Conservation (phyloP, 2,797 vertebrate species). For the Fistularia commersonii region DNA sequence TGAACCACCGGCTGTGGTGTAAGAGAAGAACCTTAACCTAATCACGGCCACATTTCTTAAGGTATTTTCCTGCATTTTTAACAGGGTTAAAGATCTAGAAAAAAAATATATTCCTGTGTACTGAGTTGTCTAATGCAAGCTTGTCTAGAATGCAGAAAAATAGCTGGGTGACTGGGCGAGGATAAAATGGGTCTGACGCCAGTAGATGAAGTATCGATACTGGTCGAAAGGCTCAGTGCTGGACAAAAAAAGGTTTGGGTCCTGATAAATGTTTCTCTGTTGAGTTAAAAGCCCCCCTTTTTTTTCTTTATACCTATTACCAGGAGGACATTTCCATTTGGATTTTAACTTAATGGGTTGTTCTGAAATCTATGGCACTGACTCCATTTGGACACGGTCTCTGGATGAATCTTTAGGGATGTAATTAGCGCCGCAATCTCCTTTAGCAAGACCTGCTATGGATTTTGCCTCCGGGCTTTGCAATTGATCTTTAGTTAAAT, state of each 20-base stretch:
- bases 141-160: slow-evolving; percentile 13
- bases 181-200: slow-evolving; percentile 34
- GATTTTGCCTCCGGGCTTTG: slow-evolving; percentile 44
- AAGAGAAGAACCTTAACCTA: slow-evolving; percentile 67
- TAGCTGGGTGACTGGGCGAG: background rate
- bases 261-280: slow-evolving; percentile 11
- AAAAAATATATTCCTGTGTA: background rate
- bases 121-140: background rate
- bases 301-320: slow-evolving; percentile 31
- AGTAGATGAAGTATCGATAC: slow-evolving; percentile 34
- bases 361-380: slow-evolving; percentile 40
- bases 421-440: slow-evolving; percentile 37
- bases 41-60: slow-evolving; percentile 50
- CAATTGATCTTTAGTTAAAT: slow-evolving; percentile 47
- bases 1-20: slow-evolving; percentile 36
- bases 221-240: slow-evolving; percentile 25
- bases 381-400: slow-evolving; percentile 52
- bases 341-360: slow-evolving; percentile 45
- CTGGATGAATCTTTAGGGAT: slow-evolving; percentile 32
- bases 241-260: slow-evolving; percentile 21
- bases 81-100: background rate
- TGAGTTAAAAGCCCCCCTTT: slow-evolving; percentile 30
- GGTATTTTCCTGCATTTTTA: slow-evolving; percentile 50
- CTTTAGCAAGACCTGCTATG: slow-evolving; percentile 34
- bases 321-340: slow-evolving; percentile 50